A percentile compares a stretch with the other conserved stretches of the same genome.
Conservation (phyloP, 1,140 invertebrate genomes). For the Aphis gossypii region DNA sequence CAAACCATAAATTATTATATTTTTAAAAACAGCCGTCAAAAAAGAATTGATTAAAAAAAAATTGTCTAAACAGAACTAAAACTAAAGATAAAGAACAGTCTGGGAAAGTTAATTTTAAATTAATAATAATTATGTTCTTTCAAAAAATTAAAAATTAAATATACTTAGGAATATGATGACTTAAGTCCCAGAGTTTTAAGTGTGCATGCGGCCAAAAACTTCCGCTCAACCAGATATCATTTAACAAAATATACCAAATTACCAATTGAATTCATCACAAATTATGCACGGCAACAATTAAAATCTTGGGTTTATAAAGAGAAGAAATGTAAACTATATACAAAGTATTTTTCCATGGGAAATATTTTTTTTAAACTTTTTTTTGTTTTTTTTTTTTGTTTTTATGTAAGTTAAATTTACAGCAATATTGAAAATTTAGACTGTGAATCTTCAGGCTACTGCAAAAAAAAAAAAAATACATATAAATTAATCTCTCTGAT, state of each 20-base stretch:
- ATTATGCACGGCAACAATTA: slow-evolving; percentile 45
- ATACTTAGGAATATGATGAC: slow-evolving; percentile 56
- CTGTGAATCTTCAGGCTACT: slow-evolving; percentile 37
- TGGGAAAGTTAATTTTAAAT: slow-evolving; percentile 55
- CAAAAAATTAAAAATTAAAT: slow-evolving; percentile 56
- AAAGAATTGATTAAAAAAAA: slow-evolving; percentile 36
- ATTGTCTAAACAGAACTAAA: slow-evolving; percentile 57
- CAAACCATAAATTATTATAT: slow-evolving; percentile 29
- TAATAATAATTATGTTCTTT: slow-evolving; percentile 56
- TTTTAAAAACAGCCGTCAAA: slow-evolving; percentile 52
- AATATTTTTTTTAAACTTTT: slow-evolving; percentile 36
- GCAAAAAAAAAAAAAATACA: slow-evolving; percentile 22
- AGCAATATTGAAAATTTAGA: slow-evolving; percentile 23
- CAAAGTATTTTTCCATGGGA: slow-evolving; percentile 54
- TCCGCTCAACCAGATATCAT: background rate
- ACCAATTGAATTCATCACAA: slow-evolving; percentile 46
- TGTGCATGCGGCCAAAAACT: slow-evolving; percentile 31
- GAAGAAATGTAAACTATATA: slow-evolving; percentile 54
- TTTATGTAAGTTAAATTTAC: slow-evolving; percentile 13
- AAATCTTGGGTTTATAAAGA: slow-evolving; percentile 44
- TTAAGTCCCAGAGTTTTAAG: slow-evolving; percentile 45
- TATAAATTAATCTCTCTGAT: background rate
- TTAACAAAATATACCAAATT: slow-evolving; percentile 21
- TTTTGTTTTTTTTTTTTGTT: slow-evolving; percentile 38
- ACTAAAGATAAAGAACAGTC: slow-evolving; percentile 57